phyloP scores from a whole-genome alignment of 2,797 vertebrate species.

The Ctenosaura bakeri region DNA sequence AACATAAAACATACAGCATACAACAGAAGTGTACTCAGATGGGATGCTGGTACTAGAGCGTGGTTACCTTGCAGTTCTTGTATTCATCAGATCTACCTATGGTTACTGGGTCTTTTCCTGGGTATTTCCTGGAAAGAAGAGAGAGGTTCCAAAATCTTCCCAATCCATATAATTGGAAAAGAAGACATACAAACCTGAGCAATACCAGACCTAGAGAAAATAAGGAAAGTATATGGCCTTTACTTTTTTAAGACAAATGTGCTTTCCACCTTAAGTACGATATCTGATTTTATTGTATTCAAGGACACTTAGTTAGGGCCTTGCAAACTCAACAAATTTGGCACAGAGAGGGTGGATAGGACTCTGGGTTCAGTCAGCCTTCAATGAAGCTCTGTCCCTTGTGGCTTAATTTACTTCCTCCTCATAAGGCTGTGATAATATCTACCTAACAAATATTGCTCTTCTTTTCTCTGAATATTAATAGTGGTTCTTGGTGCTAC shows the following conservation, averaged over 20 bases:
- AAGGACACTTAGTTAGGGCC: slow-evolving; percentile 63
- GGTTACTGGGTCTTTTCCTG: background rate
- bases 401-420: slow-evolving; percentile 76
- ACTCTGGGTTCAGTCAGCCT: slow-evolving; percentile 61
- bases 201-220: slow-evolving; percentile 5
- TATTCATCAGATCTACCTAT: background rate
- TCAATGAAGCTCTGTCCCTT: slow-evolving; percentile 70
- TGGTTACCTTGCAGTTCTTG: background rate
- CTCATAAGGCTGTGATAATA: slow-evolving; percentile 72
- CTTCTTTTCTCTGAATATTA: slow-evolving; percentile 72
- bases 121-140: background rate
- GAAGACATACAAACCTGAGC: accelerated
- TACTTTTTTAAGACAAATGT: slow-evolving; percentile 22
- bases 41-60: background rate
- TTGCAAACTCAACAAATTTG: slow-evolving; percentile 66
- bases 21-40: background rate
- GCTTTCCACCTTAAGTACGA: background rate
- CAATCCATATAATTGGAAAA: background rate
- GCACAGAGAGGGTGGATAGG: slow-evolving; percentile 52
- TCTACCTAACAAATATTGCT: slow-evolving; percentile 74
- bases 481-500: slow-evolving; percentile 58
- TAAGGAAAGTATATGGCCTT: background rate
- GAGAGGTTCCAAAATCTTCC: background rate
- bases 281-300: slow-evolving; percentile 46
- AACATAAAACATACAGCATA: background rate